These are phyloP conservation scores for Parus major DNA, from an alignment of 2,113 vertebrate species.

Conservation along the genomic window DNA sequence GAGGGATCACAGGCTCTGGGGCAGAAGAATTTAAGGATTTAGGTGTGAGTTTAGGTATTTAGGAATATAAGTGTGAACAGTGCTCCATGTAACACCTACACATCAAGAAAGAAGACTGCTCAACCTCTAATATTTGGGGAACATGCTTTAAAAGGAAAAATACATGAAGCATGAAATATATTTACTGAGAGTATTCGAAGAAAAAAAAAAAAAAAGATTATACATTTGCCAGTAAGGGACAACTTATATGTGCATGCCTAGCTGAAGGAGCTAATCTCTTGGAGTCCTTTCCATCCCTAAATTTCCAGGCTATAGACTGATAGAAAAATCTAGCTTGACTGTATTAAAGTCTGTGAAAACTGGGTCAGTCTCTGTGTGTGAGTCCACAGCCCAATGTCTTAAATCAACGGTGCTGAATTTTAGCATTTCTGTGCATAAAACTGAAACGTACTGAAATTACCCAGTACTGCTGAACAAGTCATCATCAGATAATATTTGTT, in stretches of 20 bases:
- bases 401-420: neutral
- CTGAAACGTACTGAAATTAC: neutral
- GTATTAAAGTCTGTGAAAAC: neutral
- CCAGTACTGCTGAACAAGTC: neutral
- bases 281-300: neutral
- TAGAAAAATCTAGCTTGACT: neutral
- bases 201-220: neutral
- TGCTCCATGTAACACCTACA: neutral
- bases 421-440: neutral
- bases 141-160: neutral
- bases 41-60: neutral
- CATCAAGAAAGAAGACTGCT: neutral
- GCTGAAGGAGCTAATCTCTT: neutral
- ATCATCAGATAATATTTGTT: neutral
- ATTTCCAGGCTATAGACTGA: neutral
- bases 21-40: neutral
- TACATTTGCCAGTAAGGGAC: rapidly evolving
- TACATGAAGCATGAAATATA: neutral
- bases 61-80: too few species aligned
- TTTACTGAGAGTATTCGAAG: neutral
- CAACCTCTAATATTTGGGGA: neutral
- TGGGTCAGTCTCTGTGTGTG: neutral
- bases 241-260: neutral
- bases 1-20: neutral
- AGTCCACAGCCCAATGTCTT: neutral